These are phyloP conservation scores for Dicrurus megarhynchus DNA, from an alignment of 2,113 vertebrate species.

Conservation along the genomic window DNA sequence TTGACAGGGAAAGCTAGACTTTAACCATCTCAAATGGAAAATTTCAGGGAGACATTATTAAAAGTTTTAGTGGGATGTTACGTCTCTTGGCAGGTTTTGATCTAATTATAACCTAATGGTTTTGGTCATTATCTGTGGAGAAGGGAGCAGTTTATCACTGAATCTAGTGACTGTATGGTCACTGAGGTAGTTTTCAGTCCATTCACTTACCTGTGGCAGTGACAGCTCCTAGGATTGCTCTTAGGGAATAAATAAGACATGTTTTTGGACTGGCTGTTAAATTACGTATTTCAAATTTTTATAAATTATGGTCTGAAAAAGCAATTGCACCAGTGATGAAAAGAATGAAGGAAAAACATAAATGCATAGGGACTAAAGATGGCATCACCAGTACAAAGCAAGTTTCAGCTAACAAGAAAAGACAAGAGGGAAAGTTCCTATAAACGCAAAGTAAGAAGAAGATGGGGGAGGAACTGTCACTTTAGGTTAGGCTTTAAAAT, in stretches of 20 bases:
- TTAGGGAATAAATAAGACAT: neutral
- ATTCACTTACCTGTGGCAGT: neutral
- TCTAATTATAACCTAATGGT: neutral
- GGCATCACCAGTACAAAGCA: neutral
- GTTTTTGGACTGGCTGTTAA: neutral
- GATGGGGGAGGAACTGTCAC: neutral
- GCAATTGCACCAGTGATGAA: neutral
- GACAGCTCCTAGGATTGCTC: neutral
- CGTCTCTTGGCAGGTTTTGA: neutral
- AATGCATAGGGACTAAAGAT: neutral
- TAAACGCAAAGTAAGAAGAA: neutral
- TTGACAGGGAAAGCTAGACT: neutral
- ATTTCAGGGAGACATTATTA: neutral
- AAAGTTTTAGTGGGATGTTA: neutral
- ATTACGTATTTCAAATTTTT: neutral
- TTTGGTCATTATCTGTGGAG: neutral
- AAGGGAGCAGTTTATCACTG: neutral
- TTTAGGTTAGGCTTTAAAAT: neutral
- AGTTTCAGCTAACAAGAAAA: neutral
- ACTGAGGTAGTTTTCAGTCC: neutral
- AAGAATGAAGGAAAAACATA: neutral
- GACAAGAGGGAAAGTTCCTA: rapidly evolving
- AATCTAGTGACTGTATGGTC: neutral
- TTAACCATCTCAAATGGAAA: neutral
- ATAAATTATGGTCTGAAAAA: neutral